Percentiles rank a stretch among this genome's conserved stretches.
Conservation (phyloP, 1,140 invertebrate genomes). For the Bombus confusus region DNA sequence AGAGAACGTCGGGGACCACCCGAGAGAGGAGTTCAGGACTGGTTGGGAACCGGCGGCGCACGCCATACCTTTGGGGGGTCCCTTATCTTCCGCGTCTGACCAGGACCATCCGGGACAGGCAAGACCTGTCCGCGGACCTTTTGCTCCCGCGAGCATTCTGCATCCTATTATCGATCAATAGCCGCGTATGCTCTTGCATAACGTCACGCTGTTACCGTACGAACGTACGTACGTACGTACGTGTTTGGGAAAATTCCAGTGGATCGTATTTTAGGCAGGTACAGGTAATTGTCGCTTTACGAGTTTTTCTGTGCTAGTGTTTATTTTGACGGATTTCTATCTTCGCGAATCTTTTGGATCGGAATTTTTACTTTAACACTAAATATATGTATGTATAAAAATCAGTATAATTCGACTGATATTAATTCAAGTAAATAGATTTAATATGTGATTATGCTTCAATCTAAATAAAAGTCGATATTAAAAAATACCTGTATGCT, state of each 20-base stretch:
- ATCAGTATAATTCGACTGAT: too few species aligned
- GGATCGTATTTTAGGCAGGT: not conserved
- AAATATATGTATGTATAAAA: too few species aligned
- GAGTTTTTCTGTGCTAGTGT: too few species aligned
- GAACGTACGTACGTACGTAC: not conserved
- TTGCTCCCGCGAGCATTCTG: constrained; percentile 58
- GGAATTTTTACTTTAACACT: too few species aligned
- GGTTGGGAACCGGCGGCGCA: constrained; percentile 79
- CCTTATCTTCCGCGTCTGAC: constrained; percentile 78
- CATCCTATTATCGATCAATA: constrained; percentile 76
- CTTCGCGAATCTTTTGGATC: too few species aligned
- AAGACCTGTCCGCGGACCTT: constrained; percentile 74
- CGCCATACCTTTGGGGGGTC: constrained; percentile 79
- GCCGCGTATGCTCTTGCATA: constrained; percentile 44
- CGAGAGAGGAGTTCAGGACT: constrained; percentile 79
- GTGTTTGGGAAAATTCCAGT: not conserved
- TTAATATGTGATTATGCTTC: too few species aligned
- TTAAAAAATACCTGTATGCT: too few species aligned
- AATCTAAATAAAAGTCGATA: too few species aligned
- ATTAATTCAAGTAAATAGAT: too few species aligned
- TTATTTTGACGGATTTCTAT: too few species aligned
- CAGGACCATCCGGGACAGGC: constrained; percentile 68
- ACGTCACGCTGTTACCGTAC: not conserved
- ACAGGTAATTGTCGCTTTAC: not conserved
- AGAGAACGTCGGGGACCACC: constrained; percentile 78